A percentile compares a stretch with the other conserved stretches of the same genome.
These are phyloP conservation scores for Leptura quadrifasciata DNA, from an alignment of 2,888 invertebrate species.

Conservation along the genomic window DNA sequence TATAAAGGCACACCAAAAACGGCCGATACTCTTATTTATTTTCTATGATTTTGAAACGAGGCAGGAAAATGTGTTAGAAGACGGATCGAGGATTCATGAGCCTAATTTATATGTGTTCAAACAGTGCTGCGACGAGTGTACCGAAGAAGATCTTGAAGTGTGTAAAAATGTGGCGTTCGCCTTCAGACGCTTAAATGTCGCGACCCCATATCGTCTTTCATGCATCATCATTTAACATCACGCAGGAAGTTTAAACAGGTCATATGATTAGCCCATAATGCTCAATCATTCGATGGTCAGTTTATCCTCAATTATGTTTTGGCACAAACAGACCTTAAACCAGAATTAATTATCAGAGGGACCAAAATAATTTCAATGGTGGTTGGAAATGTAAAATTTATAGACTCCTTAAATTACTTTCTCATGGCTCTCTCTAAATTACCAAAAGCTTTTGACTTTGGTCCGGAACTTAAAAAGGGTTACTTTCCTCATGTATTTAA, in stretches of 20 bases:
- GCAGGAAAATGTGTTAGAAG: no score
- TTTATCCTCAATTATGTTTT: slow-evolving; percentile 32
- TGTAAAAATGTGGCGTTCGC: neutral
- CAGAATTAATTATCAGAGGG: slow-evolving; percentile 44
- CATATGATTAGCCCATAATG: neutral
- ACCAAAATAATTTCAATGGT: no score
- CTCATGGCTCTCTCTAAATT: slow-evolving; percentile 39
- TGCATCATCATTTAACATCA: neutral
- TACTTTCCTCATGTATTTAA: slow-evolving; percentile 53
- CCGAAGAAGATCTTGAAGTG: neutral
- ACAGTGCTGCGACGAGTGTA: neutral
- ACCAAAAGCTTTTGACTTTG: slow-evolving; percentile 47
- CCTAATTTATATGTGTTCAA: neutral
- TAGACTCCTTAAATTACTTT: slow-evolving; percentile 60
- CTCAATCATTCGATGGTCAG: neutral
- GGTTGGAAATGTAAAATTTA: no score
- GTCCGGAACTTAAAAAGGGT: slow-evolving; percentile 22
- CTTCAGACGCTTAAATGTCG: neutral
- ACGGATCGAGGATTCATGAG: no score
- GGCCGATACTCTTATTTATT: neutral
- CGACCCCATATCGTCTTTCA: neutral
- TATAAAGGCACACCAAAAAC: neutral
- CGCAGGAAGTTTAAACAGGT: neutral
- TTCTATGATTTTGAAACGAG: no score
- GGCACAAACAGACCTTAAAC: slow-evolving; percentile 40